These are phyloP conservation scores for Ptychoptera albimana DNA, from an alignment of 2,888 invertebrate species.

Conservation along the genomic window DNA sequence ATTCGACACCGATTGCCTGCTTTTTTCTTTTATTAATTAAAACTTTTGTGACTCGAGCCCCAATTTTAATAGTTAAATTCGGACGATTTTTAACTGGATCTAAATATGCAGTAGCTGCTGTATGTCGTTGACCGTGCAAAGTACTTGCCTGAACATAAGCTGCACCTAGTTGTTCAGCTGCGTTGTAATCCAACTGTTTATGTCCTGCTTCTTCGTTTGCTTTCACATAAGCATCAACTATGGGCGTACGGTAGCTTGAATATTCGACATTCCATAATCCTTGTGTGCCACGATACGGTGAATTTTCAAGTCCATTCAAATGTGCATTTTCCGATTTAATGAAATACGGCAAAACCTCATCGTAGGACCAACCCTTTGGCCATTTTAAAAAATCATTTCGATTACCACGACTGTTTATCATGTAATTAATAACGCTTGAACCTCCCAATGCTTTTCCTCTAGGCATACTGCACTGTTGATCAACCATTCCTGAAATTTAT, in stretches of 20 bases:
- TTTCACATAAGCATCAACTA: constrained; percentile 15
- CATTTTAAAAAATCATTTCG: constrained; percentile 31
- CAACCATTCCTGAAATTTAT: constrained; percentile 20
- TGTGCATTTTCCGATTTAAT: constrained; percentile 33
- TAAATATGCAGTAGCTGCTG: constrained; percentile 50
- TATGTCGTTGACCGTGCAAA: constrained; percentile 47
- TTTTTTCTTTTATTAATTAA: constrained; percentile 47
- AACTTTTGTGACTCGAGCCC: constrained; percentile 43
- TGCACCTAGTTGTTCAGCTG: constrained; percentile 31
- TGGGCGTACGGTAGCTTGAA: constrained; percentile 11
- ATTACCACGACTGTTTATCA: constrained; percentile 33
- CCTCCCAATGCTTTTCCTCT: constrained; percentile 36
- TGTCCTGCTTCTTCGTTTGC: constrained; percentile 12
- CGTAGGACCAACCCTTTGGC: constrained; percentile 28
- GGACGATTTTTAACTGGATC: constrained; percentile 37
- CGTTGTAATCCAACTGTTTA: constrained; percentile 14
- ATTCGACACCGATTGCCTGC: constrained; percentile 51
- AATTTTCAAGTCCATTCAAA: constrained; percentile 31
- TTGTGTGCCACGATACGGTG: constrained; percentile 12
- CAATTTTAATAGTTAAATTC: constrained; percentile 52
- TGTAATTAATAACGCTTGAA: constrained; percentile 31
- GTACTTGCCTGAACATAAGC: constrained; percentile 45
- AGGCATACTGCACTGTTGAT: constrained; percentile 21
- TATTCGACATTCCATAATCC: constrained; percentile 16
- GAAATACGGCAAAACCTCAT: constrained; percentile 33